Evolutionary conservation across 1,140 invertebrate species (phyloP), one percentile per base, ranked within the genome.

Genomic region (Polyergus mexicanus): DNA sequence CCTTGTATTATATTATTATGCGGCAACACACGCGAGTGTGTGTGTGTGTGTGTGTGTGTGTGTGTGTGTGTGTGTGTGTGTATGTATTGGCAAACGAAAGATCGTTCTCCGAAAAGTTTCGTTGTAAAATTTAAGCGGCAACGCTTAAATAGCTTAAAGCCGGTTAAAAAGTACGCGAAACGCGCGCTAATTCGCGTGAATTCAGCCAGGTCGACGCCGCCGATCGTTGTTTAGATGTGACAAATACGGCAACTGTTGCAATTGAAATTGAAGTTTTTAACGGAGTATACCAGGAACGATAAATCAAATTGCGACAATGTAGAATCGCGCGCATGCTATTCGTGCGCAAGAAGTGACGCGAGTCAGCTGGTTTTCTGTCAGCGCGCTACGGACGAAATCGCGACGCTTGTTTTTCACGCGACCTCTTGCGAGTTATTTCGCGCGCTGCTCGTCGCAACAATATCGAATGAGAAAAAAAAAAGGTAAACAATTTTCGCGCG

Each of bases 401-500:
- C 41, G 25, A 71, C 32, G 35, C 3, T 6, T 5, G 19, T 35
- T 71, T 71, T 72, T 83, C 54, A 35, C 51, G 63, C 47, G 0
- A 47, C 25, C 32, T 60, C 66, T 60, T 13, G 6, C 10, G 51
- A 72, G 54, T 74, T 51, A 74, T 83, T 72, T 83, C 28, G 78
- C 38, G 54, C 19, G 68, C 54, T n/a, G 6, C 22, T 60, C 71
- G 78, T 81, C 66, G 44, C 66, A 81, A 72, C 38, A 72, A 74
- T 74, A 83, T 62, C 41, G 47, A 72, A 62, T 54, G n/a, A 13
- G 68, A 58, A 22, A 56, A 83, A 72, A 25, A 16, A 13, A 32
- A 62, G 44, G 44, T n/a, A 83, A 83, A 81, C 51, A 76, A n/a
- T 66, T 77, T 87, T 69, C 51, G 8, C 41, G 25, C 35, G 32